Conservation (phyloP, 2,113 vertebrate genomes). For the Lamprotornis superbus region DNA sequence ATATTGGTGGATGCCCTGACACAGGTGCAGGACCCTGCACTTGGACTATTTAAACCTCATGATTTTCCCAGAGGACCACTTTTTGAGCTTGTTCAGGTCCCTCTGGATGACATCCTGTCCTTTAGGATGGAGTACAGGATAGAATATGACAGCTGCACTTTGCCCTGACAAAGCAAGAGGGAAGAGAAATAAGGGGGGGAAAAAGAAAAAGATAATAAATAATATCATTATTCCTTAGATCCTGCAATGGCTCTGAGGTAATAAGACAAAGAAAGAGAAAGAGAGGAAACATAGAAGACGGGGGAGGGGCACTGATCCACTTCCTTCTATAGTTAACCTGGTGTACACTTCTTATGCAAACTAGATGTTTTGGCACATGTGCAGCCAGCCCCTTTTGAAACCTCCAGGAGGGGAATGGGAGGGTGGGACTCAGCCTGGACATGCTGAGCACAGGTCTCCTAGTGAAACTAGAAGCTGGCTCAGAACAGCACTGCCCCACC, state of each 20-base stretch:
- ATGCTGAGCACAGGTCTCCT: background rate
- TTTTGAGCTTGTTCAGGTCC: background rate
- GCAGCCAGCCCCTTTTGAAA: background rate
- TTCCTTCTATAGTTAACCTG: background rate
- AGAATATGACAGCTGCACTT: background rate
- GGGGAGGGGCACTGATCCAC: background rate
- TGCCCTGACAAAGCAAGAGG: background rate
- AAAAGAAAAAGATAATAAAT: background rate
- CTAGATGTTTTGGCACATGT: fast-evolving
- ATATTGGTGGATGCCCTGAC: background rate
- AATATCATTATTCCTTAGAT: background rate
- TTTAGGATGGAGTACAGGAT: background rate
- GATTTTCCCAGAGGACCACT: background rate
- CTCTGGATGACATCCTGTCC: background rate
- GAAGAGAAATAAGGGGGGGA: background rate
- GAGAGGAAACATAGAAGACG: background rate
- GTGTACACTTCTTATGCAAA: background rate
- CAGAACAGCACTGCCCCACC: background rate
- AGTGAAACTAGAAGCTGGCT: background rate
- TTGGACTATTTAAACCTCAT: background rate
- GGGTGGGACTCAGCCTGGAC: background rate
- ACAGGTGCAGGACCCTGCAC: background rate
- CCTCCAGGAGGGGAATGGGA: background rate
- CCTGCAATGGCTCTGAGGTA: background rate
- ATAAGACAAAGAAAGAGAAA: background rate